Base-by-base conservation (phyloP, 2,113 vertebrate species). In the Malurus elegans region DNA sequence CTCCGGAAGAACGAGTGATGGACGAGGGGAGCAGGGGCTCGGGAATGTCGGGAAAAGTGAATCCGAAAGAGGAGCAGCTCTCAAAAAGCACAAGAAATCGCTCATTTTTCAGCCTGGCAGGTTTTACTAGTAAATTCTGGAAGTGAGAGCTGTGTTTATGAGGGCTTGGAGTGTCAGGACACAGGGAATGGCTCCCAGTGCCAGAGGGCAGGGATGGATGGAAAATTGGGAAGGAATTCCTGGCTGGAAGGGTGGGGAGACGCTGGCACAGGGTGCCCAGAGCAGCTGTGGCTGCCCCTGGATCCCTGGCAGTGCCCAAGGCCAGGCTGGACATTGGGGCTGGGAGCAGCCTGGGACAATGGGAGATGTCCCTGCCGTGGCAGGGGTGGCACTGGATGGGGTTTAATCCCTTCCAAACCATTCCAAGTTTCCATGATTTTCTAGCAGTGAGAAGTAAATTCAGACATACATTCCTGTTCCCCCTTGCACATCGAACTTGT, bases 401-500 rank as follows among this genome's bases (percentile, higher is more conserved):
- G 1, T 82, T 34, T 31, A 0, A 7, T n/a, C 32, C 24, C 0
- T 14, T n/a, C 44, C 54, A 45, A 73, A 8, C 47, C 18, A 5
- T 40, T 40, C 47, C 25, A 6, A 4, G 24, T 12, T 82, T 18
- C 38, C 40, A 0, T 75, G 29, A 19, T 61, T 8, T 54, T 61
- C 20, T 17, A 47, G 34, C 34, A 16, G 25, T 31, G 18, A 42
- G 29, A 34, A 51, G 20, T 4, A 0, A 8, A 18, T 57, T 44
- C 50, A 38, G 36, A 8, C 10, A 2, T 1, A 5, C 6, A 1
- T 34, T 32, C 14, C 4, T 0, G 24, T 50, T 75, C 8, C 18
- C 10, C 5, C 24, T 38, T 4, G 28, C 13, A 10, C 34, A 5
- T 19, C 0, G 7, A 0, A 50, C 25, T 19, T 2, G 5, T n/a